Evolutionary conservation across 1,140 invertebrate species (phyloP), one percentile per base, ranked within the genome.

Genomic region (Centruroides sculpturatus): DNA sequence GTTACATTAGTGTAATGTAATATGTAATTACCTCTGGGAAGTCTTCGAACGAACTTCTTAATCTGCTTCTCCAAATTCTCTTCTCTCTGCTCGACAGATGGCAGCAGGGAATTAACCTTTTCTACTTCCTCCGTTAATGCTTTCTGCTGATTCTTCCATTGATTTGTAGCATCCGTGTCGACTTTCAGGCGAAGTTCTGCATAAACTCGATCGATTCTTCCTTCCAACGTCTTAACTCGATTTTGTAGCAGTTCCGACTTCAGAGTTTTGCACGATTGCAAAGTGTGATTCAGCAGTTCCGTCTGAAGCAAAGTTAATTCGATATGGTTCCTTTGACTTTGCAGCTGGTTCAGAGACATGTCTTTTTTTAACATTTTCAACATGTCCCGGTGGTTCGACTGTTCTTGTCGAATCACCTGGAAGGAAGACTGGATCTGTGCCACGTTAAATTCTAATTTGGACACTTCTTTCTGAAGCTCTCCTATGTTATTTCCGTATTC

Each of bases 391-490:
- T 56, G 55, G 13, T 56, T 34, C 0, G n/a, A 23, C 9, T 47
- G 55, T n/a, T 36, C 55, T 12, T 35, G 12, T 8, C 55, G 55
- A 36, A 65, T 41, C 4, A 62, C 50, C 5, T 62, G 41, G 6
- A 61, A 35, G 3, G 57, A 47, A 3, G 57, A 52, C 46, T 65
- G 60, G 6, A 47, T 53, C n/a, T 65, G 57, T 0, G 60, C 60
- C 5, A 48, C 13, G 46, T 60, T 62, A 35, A 62, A 65, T 47
- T 61, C 57, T 9, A 59, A 35, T 34, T 62, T 49, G 1, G 56
- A 60, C 8, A 64, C 56, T n/a, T 58, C n/a, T 46, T 60, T 65
- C 64, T 57, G 46, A 5, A 65, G 11, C 12, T 56, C 55, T 36
- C 55, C 55, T 5, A 56, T 47, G 35, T 13, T n/a, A 5, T 47